These are phyloP conservation scores for Notocelia uddmanniana DNA, from an alignment of 2,888 invertebrate genomes.

Conservation along the genomic window DNA sequence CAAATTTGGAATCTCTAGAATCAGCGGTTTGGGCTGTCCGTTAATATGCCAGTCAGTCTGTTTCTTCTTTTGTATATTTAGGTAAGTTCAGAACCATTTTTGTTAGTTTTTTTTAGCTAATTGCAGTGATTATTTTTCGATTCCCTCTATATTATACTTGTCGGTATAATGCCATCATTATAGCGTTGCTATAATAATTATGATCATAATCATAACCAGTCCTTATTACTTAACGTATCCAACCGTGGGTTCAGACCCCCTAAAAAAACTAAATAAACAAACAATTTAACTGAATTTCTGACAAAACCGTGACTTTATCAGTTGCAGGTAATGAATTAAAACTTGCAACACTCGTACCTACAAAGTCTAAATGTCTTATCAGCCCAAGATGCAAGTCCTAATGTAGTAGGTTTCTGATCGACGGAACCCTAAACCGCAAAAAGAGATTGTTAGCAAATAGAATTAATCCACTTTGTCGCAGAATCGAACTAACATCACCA, in stretches of 20 bases:
- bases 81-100: neutral
- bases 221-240: neutral
- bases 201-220: neutral
- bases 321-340: too few relatives aligned
- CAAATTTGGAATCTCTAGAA: too few relatives aligned
- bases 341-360: too few relatives aligned
- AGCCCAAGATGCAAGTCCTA: too few relatives aligned
- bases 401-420: too few relatives aligned
- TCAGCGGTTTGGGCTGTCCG: too few relatives aligned
- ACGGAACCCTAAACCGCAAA: neutral
- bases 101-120: neutral
- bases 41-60: too few relatives aligned
- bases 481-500: neutral
- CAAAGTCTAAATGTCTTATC: too few relatives aligned
- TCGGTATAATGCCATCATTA: neutral
- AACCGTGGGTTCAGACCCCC: neutral
- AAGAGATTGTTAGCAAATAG: neutral
- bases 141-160: neutral
- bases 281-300: too few relatives aligned
- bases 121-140: conserved; percentile 15
- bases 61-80: neutral
- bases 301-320: too few relatives aligned
- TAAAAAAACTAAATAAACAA: too few relatives aligned
- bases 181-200: neutral
- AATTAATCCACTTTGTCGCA: neutral